Evolutionary conservation across 2,797 vertebrate species (phyloP).

Genomic region (Epinephelus malabaricus): DNA sequence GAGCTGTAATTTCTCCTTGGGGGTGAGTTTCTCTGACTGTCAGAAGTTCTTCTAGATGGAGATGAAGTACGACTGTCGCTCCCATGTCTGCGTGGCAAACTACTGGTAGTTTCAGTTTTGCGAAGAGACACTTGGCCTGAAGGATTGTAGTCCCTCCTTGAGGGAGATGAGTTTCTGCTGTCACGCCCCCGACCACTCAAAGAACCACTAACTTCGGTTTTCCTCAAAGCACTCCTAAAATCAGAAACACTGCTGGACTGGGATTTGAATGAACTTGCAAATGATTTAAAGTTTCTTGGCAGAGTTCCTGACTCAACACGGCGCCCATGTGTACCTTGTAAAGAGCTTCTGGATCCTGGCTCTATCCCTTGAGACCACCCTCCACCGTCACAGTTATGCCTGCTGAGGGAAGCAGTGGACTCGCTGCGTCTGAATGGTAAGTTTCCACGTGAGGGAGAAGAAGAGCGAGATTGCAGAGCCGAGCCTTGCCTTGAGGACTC

Average conservation of each 20-base stretch:
- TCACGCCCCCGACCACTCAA: constrained; percentile 38
- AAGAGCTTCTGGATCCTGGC: constrained; percentile 54
- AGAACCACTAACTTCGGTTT: constrained; percentile 66
- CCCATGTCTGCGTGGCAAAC: constrained; percentile 35
- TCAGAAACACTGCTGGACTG: constrained; percentile 76
- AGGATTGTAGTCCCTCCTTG: constrained; percentile 62
- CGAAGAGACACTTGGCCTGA: constrained; percentile 55
- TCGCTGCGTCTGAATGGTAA: constrained; percentile 75
- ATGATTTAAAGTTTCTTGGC: constrained; percentile 80
- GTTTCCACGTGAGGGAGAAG: constrained; percentile 75
- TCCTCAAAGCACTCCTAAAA: constrained; percentile 78
- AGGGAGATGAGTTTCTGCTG: constrained; percentile 70
- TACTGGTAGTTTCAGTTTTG: constrained; percentile 67
- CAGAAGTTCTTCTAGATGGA: constrained; percentile 61
- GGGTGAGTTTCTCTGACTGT: constrained; percentile 70
- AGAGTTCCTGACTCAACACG: constrained; percentile 71
- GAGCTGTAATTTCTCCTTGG: constrained; percentile 67
- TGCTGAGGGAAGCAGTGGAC: constrained; percentile 67
- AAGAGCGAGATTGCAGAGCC: constrained; percentile 73
- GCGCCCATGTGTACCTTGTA: constrained; percentile 53
- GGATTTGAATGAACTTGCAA: constrained; percentile 67
- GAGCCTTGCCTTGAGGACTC: constrained; percentile 69
- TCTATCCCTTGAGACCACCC: constrained; percentile 61
- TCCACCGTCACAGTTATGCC: constrained; percentile 60
- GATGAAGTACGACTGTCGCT: constrained; percentile 60